Conservation (phyloP, 2,888 invertebrate species). For the Drosophila helvetica region DNA sequence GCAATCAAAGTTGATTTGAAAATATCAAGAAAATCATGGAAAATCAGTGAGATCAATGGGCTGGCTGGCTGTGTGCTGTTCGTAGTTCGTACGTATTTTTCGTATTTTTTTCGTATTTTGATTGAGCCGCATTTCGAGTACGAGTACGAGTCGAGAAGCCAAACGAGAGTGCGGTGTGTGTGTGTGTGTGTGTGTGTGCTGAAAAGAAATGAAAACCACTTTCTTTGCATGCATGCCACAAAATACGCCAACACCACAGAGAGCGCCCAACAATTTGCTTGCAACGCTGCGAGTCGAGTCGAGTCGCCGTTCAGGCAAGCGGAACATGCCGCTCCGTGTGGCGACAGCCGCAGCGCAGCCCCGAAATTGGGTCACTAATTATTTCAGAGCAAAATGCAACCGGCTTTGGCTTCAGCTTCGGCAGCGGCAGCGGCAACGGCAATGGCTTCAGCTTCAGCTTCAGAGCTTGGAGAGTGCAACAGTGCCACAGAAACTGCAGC, state of each 20-base stretch:
- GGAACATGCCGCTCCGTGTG: conserved; percentile 60
- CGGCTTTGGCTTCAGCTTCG: conserved; percentile 53
- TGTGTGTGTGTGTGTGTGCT: conserved; percentile 41
- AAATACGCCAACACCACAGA: conserved; percentile 68
- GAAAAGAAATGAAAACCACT: conserved; percentile 83
- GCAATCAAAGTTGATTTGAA: conserved; percentile 48
- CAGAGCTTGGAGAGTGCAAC: neutral
- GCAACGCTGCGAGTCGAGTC: conserved; percentile 37
- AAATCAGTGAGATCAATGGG: conserved; percentile 74
- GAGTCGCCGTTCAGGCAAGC: conserved; percentile 60
- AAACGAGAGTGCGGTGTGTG: conserved; percentile 19
- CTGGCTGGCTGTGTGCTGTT: conserved; percentile 3
- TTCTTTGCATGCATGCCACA: conserved; percentile 80
- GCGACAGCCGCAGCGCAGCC: conserved; percentile 48
- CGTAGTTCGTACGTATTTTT: conserved; percentile 17
- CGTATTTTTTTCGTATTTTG: conserved; percentile 41
- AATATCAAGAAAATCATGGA: conserved; percentile 49
- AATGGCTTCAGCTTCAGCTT: conserved; percentile 17
- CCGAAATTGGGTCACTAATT: conserved; percentile 78
- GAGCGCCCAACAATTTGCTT: conserved; percentile 71
- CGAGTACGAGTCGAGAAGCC: conserved; percentile 45
- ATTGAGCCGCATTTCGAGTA: conserved; percentile 51
- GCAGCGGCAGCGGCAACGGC: conserved; percentile 5
- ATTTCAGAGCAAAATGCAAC: conserved; percentile 80
- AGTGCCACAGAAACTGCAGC: neutral